These are phyloP conservation scores for Coelogynopora nodosa DNA, from an alignment of 2,888 invertebrate species.

Conservation along the genomic window DNA sequence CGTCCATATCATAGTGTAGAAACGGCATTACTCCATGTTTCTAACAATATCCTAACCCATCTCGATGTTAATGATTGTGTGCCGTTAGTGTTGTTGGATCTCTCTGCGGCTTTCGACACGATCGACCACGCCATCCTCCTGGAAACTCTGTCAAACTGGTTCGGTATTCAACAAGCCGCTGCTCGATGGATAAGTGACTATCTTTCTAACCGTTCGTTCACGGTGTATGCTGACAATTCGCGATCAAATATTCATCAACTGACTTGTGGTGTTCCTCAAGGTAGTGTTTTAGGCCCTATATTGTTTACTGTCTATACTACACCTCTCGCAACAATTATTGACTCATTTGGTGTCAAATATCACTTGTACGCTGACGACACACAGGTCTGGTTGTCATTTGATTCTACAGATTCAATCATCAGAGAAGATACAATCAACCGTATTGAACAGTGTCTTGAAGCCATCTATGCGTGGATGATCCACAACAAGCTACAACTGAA, in stretches of 20 bases:
- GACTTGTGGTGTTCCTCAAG: neutral
- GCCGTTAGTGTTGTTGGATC: neutral
- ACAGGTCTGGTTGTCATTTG: neutral
- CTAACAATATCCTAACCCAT: neutral
- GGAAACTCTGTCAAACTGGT: neutral
- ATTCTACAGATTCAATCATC: neutral
- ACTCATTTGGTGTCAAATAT: neutral
- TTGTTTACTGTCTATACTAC: neutral
- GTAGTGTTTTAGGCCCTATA: neutral
- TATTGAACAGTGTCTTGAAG: neutral
- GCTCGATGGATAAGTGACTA: neutral
- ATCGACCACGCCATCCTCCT: constrained; percentile 18
- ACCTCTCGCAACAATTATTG: neutral
- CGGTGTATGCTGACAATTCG: neutral
- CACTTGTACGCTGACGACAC: neutral
- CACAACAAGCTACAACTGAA: neutral
- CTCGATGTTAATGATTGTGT: neutral
- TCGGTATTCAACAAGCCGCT: neutral
- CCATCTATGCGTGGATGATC: constrained; percentile 2
- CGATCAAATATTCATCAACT: constrained; percentile 8
- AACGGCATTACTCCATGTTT: neutral
- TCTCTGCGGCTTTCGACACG: constrained; percentile 23
- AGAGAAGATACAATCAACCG: constrained; percentile 10
- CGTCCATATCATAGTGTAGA: neutral
- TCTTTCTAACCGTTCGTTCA: neutral